These are phyloP conservation scores for Habroteleia sp. DNA, from an alignment of 2,888 invertebrate genomes.

Conservation along the genomic window DNA sequence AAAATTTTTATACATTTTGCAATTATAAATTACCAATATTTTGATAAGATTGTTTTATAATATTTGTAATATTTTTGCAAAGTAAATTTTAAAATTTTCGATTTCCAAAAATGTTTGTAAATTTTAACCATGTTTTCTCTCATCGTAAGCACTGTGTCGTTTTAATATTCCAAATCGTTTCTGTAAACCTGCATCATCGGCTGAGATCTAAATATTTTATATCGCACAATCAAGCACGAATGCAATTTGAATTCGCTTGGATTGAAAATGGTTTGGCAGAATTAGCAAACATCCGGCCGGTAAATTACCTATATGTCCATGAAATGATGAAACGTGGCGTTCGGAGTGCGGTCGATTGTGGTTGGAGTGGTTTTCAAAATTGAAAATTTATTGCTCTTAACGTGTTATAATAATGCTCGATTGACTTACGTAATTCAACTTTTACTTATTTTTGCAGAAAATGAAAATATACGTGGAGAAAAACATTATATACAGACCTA, in stretches of 20 bases:
- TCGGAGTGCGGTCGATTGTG: conserved; percentile 11
- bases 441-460: too few relatives aligned
- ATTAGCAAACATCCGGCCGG: conserved; percentile 53
- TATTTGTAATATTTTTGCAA: too few relatives aligned
- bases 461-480: too few relatives aligned
- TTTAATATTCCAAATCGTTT: not conserved
- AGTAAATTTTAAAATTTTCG: too few relatives aligned
- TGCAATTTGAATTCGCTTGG: conserved; percentile 37
- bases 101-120: too few relatives aligned
- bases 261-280: conserved; percentile 44
- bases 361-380: conserved; percentile 22
- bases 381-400: conserved; percentile 17
- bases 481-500: too few relatives aligned
- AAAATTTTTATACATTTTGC: too few relatives aligned
- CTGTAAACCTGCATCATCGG: conserved; percentile 8
- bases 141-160: too few relatives aligned
- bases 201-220: conserved; percentile 23
- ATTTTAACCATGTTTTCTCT: too few relatives aligned
- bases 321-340: conserved; percentile 40
- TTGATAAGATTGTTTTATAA: too few relatives aligned
- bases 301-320: conserved; percentile 36
- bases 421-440: conserved; percentile 16
- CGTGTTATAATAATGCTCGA: conserved; percentile 23
- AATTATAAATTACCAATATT: too few relatives aligned
- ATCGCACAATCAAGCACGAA: conserved; percentile 12